phyloP scores from a whole-genome alignment of 2,113 vertebrate species.

The Neopipo cinnamomea region DNA sequence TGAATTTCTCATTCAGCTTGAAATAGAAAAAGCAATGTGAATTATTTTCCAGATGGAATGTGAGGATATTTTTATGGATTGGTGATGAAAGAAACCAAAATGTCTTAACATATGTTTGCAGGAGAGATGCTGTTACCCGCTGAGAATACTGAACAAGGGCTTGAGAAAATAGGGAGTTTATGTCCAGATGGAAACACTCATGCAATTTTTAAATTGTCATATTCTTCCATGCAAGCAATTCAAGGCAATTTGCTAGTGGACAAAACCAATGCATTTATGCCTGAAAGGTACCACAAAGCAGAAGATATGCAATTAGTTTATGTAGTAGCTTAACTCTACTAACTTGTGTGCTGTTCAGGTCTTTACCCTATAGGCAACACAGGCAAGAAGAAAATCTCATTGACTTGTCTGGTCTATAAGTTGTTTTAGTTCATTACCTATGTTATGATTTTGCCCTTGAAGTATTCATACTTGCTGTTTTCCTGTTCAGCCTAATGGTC shows the following conservation, averaged over 20 bases:
- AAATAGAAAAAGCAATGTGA: conserved; percentile 3
- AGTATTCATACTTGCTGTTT: background rate
- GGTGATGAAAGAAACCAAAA: background rate
- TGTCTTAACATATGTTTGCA: background rate
- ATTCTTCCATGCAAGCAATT: background rate
- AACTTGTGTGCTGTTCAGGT: background rate
- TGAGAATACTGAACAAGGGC: background rate
- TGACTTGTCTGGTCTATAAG: background rate
- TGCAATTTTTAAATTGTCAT: background rate
- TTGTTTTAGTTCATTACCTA: background rate
- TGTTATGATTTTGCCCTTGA: background rate
- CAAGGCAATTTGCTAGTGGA: background rate
- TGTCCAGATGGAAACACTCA: background rate
- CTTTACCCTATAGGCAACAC: background rate
- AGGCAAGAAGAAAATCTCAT: background rate
- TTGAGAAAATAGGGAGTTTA: background rate
- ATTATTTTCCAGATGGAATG: background rate
- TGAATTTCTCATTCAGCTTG: background rate
- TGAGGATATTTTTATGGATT: background rate
- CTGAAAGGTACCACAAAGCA: background rate
- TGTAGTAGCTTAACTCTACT: background rate
- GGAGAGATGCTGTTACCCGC: background rate
- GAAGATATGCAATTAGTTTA: background rate
- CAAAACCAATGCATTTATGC: background rate
- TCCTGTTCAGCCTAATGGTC: background rate